phyloP scores from a whole-genome alignment of 2,797 vertebrate species.

The Hydrolagus colliei region DNA sequence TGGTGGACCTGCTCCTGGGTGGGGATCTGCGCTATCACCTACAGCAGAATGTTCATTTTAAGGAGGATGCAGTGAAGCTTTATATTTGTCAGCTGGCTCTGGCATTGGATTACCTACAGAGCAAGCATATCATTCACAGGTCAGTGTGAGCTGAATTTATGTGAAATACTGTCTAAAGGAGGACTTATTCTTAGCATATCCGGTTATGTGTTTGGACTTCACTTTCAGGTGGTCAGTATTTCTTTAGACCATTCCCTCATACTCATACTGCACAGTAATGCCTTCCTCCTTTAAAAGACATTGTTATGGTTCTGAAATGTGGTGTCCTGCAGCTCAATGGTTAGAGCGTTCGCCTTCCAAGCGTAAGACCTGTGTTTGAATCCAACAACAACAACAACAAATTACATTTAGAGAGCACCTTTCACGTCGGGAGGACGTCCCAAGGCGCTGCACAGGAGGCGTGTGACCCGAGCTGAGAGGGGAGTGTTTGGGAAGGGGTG shows the following conservation, averaged over 20 bases:
- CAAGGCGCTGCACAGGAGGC: no score
- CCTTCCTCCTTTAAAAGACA: conserved; percentile 1
- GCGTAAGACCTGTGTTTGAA: no score
- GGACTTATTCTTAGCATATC: not conserved
- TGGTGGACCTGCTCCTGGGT: conserved; percentile 88
- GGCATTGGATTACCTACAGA: conserved; percentile 87
- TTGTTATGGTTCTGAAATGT: not conserved
- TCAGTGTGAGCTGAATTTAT: conserved; percentile 45
- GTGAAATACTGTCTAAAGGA: not conserved
- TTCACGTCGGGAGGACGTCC: no score
- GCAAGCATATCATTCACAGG: conserved; percentile 87
- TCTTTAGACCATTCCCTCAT: conserved; percentile 24
- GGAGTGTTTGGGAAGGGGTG: no score
- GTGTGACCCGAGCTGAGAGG: no score
- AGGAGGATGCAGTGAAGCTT: conserved; percentile 79
- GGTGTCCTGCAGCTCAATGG: no score
- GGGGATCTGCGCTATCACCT: conserved; percentile 94
- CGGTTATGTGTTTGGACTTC: not conserved
- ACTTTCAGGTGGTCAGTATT: not conserved
- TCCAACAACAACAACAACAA: no score
- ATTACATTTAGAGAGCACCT: no score
- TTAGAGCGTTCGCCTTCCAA: no score
- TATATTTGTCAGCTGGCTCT: conserved; percentile 84
- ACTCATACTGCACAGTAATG: conserved; percentile 16
- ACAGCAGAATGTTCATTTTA: conserved; percentile 86